Conservation (phyloP, 2,797 vertebrate genomes). For the Salmo trutta region DNA sequence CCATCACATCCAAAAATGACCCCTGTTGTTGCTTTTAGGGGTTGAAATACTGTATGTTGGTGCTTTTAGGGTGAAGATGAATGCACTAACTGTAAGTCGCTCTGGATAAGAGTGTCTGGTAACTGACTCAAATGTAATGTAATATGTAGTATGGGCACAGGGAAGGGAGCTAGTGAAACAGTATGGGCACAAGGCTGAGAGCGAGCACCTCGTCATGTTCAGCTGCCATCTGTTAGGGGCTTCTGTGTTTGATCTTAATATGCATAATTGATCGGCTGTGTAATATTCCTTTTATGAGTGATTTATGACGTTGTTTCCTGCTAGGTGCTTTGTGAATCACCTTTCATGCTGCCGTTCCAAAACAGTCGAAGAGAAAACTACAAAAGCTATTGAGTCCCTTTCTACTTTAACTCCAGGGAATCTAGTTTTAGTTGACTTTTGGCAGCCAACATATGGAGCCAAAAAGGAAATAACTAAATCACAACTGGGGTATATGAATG, state of each 20-base stretch:
- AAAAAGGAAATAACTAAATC: not conserved
- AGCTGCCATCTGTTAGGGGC: conserved; percentile 36
- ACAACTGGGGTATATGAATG: not conserved
- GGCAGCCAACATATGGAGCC: not conserved
- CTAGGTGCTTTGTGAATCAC: conserved; percentile 29
- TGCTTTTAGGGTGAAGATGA: too few relatives aligned
- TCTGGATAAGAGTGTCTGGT: not conserved
- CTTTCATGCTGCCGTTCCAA: conserved; percentile 18
- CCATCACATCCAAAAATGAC: too few relatives aligned
- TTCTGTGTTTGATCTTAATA: conserved; percentile 53
- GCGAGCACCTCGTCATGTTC: conserved; percentile 12
- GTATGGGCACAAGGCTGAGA: not conserved
- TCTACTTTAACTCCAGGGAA: not conserved
- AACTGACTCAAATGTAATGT: not conserved
- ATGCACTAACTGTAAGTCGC: not conserved
- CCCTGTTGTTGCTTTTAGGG: too few relatives aligned
- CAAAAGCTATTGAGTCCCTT: not conserved
- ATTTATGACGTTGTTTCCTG: conserved; percentile 38
- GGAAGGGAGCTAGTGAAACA: not conserved
- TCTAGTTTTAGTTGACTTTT: not conserved
- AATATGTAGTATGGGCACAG: not conserved
- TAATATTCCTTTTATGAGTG: conserved; percentile 38
- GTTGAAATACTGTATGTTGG: too few relatives aligned
- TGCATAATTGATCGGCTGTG: conserved; percentile 45
- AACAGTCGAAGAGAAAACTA: not conserved